Conservation (phyloP, 1,140 invertebrate species). For the Planococcus citri region DNA sequence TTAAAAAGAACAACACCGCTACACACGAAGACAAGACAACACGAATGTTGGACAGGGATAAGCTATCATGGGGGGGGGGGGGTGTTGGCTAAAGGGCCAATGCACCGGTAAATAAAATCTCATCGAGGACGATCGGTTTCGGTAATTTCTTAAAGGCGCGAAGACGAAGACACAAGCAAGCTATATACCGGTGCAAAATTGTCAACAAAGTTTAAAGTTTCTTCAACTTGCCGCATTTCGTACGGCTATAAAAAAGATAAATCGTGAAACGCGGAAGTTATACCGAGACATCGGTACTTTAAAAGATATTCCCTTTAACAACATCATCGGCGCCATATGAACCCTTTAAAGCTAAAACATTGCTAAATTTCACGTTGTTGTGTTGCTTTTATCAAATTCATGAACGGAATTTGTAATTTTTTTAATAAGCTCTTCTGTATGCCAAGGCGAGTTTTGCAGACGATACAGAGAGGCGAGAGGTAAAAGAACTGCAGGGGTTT, state of each 20-base stretch:
- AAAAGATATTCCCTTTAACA: background rate
- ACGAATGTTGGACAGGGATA: background rate
- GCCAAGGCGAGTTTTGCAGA: background rate
- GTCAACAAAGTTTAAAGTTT: conserved; percentile 17
- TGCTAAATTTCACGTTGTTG: too few relatives aligned
- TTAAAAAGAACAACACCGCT: conserved; percentile 2
- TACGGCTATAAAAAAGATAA: conserved; percentile 12
- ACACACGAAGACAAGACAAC: too few relatives aligned
- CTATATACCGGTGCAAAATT: background rate
- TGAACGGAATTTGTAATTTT: conserved; percentile 15
- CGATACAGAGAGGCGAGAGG: too few relatives aligned
- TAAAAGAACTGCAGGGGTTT: too few relatives aligned
- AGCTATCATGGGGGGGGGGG: too few relatives aligned
- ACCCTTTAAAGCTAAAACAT: background rate
- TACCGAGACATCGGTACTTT: background rate
- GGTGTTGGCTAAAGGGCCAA: too few relatives aligned
- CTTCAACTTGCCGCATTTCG: background rate
- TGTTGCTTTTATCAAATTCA: conserved; percentile 18
- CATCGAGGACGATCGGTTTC: background rate
- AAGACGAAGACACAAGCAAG: too few relatives aligned
- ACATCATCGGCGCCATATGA: background rate
- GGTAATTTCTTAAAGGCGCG: conserved; percentile 1
- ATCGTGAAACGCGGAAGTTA: conserved; percentile 11
- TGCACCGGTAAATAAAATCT: background rate
- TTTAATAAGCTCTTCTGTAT: background rate